Conservation (phyloP, 2,113 vertebrate genomes). For the Axis porcinus region DNA sequence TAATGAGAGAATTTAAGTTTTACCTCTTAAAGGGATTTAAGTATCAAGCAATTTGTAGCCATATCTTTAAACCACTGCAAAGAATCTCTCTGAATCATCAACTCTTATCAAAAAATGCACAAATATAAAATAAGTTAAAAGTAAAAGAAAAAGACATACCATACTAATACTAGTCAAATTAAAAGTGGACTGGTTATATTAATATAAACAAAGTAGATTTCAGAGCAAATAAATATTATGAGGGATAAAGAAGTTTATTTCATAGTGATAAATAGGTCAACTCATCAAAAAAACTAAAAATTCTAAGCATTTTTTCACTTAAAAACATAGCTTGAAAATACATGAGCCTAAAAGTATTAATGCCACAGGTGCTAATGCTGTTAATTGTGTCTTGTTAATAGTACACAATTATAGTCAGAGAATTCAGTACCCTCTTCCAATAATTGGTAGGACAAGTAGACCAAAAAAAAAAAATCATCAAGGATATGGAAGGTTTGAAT, state of each 20-base stretch:
- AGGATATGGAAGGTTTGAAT: not conserved
- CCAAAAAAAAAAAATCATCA: not conserved
- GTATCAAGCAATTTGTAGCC: not conserved
- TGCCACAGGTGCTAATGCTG: not conserved
- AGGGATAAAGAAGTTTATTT: not conserved
- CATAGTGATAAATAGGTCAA: not conserved
- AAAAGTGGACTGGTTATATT: not conserved
- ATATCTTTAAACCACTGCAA: not conserved
- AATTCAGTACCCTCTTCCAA: not conserved
- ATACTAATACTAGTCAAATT: not conserved
- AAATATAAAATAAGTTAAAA: not conserved
- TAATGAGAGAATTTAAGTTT: not conserved
- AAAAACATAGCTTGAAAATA: not conserved
- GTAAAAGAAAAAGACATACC: not conserved
- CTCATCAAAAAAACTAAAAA: not conserved
- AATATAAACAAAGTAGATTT: slow-evolving; percentile 14
- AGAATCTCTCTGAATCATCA: not conserved
- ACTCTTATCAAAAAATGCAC: not conserved
- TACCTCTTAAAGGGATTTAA: not conserved
- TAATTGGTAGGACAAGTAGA: not conserved
- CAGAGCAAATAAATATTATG: not conserved
- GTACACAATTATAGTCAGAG: not conserved
- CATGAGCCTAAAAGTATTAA: not conserved
- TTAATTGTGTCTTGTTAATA: not conserved
- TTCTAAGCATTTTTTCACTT: not conserved